Evolutionary conservation across 2,113 vertebrate genomes (phyloP), one percentile per base, ranked within the genome.

Genomic region (Spermophilus dauricus): DNA sequence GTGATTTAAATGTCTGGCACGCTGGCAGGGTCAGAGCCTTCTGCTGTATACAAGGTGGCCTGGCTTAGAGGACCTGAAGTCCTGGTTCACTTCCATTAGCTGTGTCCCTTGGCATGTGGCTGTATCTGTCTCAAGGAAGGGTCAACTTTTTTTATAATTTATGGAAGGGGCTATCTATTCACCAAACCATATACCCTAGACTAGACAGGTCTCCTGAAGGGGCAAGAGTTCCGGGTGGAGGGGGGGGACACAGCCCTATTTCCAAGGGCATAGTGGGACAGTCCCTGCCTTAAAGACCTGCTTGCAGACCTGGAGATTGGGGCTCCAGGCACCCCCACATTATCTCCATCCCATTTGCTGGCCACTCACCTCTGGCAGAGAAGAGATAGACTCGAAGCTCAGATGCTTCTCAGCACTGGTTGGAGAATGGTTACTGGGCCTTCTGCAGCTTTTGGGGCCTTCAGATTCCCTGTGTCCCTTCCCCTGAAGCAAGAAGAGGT

Each of bases 351-450:
- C 85, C 3, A 18, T n/a, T 28, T 28, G 11, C 84, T n/a, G 45
- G 58, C 83, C 20, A 48, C 98, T 97, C 94, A 99, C 99, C 99
- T 99, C 98, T 30, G 97, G 94, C 84, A 95, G 84, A 18, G 95
- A 94, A 32, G 97, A 96, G 8, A 96, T 61, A 1, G 97, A 96
- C 83, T 98, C 98, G 13, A 96, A 85, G 37, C 93, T 95, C n/a
- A 97, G 39, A 11, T 24, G 86, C 5, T 98, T 98, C 81, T 99
- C 98, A 2, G 98, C 97, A 91, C 98, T 98, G 48, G 92, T 95
- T 0, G 96, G 95, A 58, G 98, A 97, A 77, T 81, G 98, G 87
- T 86, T 98, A 86, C 97, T 98, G 6, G 98, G 97, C 34, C 89
- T 84, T 78, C 91, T 94, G 17, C 67, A 83, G 61, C 97, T 98